Conservation (phyloP, 2,113 vertebrate genomes). For the Paedocypris sp. region DNA sequence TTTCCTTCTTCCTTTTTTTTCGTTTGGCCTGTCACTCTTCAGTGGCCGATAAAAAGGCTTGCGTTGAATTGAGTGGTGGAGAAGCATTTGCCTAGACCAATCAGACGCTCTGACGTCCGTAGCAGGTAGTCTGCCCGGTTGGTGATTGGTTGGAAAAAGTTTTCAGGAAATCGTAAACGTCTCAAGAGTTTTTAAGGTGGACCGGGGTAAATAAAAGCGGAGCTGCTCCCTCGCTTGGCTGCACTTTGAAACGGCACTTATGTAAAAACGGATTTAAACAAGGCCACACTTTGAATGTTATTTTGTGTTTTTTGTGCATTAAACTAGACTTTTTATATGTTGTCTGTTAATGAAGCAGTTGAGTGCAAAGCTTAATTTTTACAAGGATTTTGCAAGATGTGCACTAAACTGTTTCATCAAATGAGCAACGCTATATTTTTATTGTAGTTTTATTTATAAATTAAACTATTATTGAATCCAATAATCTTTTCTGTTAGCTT, state of each 20-base stretch:
- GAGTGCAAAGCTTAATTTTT: too few species aligned
- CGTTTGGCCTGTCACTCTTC: slow-evolving; percentile 37
- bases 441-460: too few species aligned
- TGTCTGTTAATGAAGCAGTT: too few species aligned
- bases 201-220: background rate
- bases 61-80: background rate
- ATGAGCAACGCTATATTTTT: too few species aligned
- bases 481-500: too few species aligned
- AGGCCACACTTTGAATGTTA: too few species aligned
- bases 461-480: too few species aligned
- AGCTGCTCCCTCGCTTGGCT: background rate
- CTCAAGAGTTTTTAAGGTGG: slow-evolving; percentile 36
- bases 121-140: slow-evolving; percentile 3
- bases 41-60: slow-evolving; percentile 8
- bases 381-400: too few species aligned
- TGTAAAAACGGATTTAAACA: too few species aligned
- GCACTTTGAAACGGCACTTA: background rate
- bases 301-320: too few species aligned
- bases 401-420: too few species aligned
- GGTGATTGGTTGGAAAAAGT: slow-evolving; percentile 28
- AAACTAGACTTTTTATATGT: too few species aligned
- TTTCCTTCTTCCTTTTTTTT: slow-evolving; percentile 33
- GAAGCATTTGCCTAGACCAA: slow-evolving; percentile 12
- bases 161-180: slow-evolving; percentile 30
- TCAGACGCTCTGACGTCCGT: background rate